Conservation (phyloP, 2,113 vertebrate genomes). For the Hiodon tergisus region DNA sequence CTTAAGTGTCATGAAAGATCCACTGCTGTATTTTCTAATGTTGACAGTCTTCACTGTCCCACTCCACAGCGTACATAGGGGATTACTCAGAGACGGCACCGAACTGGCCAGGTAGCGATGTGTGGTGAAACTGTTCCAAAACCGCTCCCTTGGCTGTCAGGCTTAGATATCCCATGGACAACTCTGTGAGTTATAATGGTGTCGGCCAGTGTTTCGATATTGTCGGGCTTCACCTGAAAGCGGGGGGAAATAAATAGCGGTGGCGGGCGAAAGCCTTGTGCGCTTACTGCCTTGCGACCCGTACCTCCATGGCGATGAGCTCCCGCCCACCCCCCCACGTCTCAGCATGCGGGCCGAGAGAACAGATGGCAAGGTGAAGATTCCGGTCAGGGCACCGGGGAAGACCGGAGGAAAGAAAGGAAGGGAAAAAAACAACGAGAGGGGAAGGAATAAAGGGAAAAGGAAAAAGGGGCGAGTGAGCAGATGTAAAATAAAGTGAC, state of each 20-base stretch:
- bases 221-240: not conserved
- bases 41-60: conserved; percentile 4
- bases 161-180: not conserved
- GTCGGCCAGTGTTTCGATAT: not conserved
- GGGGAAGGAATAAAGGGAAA: conserved; percentile 16
- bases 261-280: not conserved
- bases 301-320: not conserved
- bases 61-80: not conserved
- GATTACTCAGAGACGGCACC: not conserved
- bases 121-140: not conserved
- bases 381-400: conserved; percentile 4
- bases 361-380: conserved; percentile 23
- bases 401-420: conserved; percentile 21
- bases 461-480: conserved; percentile 31
- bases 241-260: not conserved
- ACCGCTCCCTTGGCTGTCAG: not conserved
- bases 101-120: not conserved
- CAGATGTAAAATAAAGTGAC: conserved; percentile 49
- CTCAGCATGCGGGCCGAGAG: not conserved
- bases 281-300: not conserved
- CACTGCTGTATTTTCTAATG: conserved; percentile 11
- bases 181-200: too few relatives aligned
- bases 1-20: not conserved
- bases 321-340: not conserved
- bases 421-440: conserved; percentile 37